Evolutionary conservation across 2,888 invertebrate genomes (phyloP), one percentile per base, ranked within the genome.

Genomic region (Dicyrtoma fusca): DNA sequence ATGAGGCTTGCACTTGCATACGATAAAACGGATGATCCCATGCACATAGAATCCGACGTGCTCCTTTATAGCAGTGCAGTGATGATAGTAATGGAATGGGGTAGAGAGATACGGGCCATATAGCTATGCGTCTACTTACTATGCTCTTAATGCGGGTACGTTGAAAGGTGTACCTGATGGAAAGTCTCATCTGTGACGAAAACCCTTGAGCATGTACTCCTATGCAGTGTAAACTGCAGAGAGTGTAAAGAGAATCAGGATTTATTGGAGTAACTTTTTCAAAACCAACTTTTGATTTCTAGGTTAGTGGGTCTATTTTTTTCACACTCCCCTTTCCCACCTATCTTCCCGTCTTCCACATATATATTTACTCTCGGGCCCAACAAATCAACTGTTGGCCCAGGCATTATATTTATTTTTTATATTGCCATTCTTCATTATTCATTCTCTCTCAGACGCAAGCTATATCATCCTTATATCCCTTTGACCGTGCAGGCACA

Each of bases 211-310:
- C 49, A 11, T 49, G 19, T 17, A 17, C 5, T 14, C 5, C 5
- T 11, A 17, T 17, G 19, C 5, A 49, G n/a, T 49, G 49, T 3
- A 49, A 17, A 49, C 5, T 4, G 19, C 49, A 49, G 11, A 49
- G 11, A 34, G 34, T 34, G 34, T 19, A 19, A 53, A 53, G 53
- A 21, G 53, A 53, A 53, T 17, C 19, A 4, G 21, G 19, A 53
- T 53, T 53, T 53, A 53, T 53, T 19, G 53, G 19, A 17, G 17
- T 11, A 17, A 23, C 53, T 53, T 34, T 53, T 53, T 53, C 53
- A 53, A 53, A 53, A 53, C 53, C 53, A 53, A 53, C 53, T 53
- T 53, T 53, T 53, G 53, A 53, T 53, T 53, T 53, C 53, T 53
- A 53, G 53, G 53, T 53, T 53, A 53, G 53, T 53, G 53, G 53